Evolutionary conservation across 2,888 invertebrate species (phyloP).

Genomic region (Alcis repandata): DNA sequence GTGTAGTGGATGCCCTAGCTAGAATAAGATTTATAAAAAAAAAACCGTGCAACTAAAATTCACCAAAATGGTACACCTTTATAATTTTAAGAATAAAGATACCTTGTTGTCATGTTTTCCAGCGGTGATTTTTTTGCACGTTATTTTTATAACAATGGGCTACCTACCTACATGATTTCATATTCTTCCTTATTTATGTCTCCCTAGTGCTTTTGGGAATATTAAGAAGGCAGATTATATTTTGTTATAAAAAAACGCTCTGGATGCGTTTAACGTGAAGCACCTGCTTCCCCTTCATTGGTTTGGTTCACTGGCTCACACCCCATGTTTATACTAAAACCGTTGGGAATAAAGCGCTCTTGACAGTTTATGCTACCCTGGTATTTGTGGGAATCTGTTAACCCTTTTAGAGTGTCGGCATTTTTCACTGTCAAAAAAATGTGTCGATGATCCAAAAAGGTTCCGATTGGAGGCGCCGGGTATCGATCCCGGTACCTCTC

Average conservation of each 20-base stretch:
- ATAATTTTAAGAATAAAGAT: too few species aligned
- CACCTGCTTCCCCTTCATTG: conserved; percentile 11
- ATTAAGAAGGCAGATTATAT: conserved; percentile 9
- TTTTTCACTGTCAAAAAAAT: conserved; percentile 4
- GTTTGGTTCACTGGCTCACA: conserved; percentile 8
- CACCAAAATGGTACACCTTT: too few species aligned
- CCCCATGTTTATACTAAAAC: background rate
- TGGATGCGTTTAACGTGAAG: conserved; percentile 1
- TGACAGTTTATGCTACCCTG: conserved; percentile 9
- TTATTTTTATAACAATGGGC: too few species aligned
- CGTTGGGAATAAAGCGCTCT: conserved; percentile 3
- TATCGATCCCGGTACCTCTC: conserved; percentile 86
- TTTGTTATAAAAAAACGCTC: background rate
- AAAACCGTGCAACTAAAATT: background rate
- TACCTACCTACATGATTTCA: background rate
- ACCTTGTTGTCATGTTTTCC: too few species aligned
- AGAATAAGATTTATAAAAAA: background rate
- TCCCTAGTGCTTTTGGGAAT: conserved; percentile 7
- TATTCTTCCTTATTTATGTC: background rate
- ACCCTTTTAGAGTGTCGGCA: conserved; percentile 7
- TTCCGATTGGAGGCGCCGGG: conserved; percentile 83
- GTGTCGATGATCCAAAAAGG: background rate
- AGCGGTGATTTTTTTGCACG: too few species aligned
- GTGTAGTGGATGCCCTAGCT: too few species aligned
- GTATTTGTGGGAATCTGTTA: conserved; percentile 37